Conservation (phyloP, 2,113 vertebrate genomes). For the Microcebus griseorufus region DNA sequence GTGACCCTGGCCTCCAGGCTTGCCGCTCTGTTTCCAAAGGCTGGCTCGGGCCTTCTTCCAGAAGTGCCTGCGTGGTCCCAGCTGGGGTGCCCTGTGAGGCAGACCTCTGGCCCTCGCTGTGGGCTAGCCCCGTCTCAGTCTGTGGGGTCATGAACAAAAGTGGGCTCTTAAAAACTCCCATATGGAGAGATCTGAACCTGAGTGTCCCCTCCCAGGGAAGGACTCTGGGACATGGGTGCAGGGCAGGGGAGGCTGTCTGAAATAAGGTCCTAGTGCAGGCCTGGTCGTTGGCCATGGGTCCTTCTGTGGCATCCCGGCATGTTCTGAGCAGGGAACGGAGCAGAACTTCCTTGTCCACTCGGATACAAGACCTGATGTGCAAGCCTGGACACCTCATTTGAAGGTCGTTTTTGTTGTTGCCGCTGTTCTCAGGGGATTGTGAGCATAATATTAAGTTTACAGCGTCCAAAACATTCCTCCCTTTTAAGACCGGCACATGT, state of each 20-base stretch:
- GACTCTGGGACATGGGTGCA: not conserved
- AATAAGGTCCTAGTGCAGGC: not conserved
- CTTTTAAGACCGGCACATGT: not conserved
- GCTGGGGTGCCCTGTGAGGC: no score
- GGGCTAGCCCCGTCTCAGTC: not conserved
- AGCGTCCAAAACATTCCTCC: not conserved
- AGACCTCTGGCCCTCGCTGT: not conserved
- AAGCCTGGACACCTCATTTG: not conserved
- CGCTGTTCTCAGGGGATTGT: not conserved
- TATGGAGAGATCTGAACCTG: rapidly evolving
- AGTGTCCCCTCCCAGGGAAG: not conserved
- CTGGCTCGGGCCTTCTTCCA: not conserved
- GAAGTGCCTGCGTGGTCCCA: not conserved
- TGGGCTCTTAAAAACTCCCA: not conserved
- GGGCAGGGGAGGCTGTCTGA: not conserved
- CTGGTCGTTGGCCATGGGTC: rapidly evolving
- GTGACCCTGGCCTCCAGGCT: rapidly evolving
- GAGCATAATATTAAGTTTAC: not conserved
- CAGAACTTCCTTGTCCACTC: not conserved
- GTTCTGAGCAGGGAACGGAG: not conserved
- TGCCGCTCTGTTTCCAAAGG: not conserved
- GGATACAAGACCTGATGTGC: not conserved
- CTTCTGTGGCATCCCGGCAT: not conserved
- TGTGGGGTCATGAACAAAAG: not conserved
- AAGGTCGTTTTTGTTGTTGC: not conserved